Evolutionary conservation across 2,113 vertebrate species (phyloP).

Genomic region (Pteruthius melanotis): DNA sequence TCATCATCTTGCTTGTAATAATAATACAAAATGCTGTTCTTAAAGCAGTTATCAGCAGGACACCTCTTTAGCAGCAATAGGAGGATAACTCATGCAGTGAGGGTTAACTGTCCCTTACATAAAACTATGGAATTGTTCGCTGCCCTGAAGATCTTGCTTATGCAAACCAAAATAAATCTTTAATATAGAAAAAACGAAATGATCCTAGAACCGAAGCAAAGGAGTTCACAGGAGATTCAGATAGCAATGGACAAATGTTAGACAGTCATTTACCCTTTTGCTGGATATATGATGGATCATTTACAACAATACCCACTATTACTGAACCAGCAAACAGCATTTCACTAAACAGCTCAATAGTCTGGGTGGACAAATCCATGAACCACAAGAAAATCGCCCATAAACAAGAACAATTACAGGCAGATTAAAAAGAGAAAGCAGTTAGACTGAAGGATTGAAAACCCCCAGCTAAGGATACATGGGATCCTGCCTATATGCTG

Average conservation of each 20-base stretch:
- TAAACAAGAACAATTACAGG: conserved; percentile 43
- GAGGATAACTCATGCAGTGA: conserved; percentile 33
- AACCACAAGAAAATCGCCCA: neutral
- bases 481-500: neutral
- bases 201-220: neutral
- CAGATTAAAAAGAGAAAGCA: neutral
- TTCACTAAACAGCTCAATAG: conserved; percentile 22
- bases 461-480: neutral
- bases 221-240: conserved; percentile 9
- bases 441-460: neutral
- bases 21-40: conserved; percentile 18
- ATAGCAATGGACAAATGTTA: neutral
- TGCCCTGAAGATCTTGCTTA: conserved; percentile 32
- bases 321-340: conserved; percentile 2
- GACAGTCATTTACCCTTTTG: neutral
- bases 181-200: conserved; percentile 34
- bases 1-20: conserved; percentile 13
- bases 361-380: neutral
- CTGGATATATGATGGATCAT: neutral
- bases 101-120: conserved; percentile 31
- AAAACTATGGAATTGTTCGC: neutral
- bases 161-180: conserved; percentile 39
- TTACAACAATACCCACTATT: conserved; percentile 1
- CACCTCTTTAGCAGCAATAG: conserved; percentile 25
- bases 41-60: conserved; percentile 42